These are phyloP conservation scores for Paguma larvata DNA, from an alignment of 2,797 vertebrate species.

Conservation along the genomic window DNA sequence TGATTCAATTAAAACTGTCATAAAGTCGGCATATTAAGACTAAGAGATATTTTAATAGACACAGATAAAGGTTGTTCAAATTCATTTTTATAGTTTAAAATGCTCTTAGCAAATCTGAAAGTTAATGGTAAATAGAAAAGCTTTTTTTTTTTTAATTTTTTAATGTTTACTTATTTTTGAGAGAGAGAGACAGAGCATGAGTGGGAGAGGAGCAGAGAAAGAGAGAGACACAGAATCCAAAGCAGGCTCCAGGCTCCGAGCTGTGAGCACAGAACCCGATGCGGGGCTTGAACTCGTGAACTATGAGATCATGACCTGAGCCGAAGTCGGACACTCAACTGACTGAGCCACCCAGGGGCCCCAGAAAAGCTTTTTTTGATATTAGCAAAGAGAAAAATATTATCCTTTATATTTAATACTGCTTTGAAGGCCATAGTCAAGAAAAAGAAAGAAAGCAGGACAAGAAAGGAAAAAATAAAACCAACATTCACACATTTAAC, in stretches of 20 bases:
- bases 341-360: too few species aligned
- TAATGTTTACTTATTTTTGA: too few species aligned
- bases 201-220: too few species aligned
- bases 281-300: too few species aligned
- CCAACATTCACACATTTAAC: not conserved
- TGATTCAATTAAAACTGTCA: not conserved
- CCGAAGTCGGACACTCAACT: too few species aligned
- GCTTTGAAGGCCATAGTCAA: not conserved
- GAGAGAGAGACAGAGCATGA: too few species aligned
- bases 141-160: too few species aligned
- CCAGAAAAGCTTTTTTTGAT: too few species aligned
- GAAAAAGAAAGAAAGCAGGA: not conserved
- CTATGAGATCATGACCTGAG: too few species aligned
- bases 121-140: not conserved
- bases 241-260: too few species aligned
- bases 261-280: too few species aligned
- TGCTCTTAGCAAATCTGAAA: conserved; percentile 35
- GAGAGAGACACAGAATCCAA: too few species aligned
- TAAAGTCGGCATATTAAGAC: not conserved
- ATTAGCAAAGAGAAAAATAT: not conserved
- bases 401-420: not conserved
- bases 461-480: conserved; percentile 3
- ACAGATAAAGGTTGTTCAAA: not conserved
- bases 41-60: not conserved
- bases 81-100: not conserved